Evolutionary conservation across 2,113 vertebrate species (phyloP).

Genomic region (Charina bottae): DNA sequence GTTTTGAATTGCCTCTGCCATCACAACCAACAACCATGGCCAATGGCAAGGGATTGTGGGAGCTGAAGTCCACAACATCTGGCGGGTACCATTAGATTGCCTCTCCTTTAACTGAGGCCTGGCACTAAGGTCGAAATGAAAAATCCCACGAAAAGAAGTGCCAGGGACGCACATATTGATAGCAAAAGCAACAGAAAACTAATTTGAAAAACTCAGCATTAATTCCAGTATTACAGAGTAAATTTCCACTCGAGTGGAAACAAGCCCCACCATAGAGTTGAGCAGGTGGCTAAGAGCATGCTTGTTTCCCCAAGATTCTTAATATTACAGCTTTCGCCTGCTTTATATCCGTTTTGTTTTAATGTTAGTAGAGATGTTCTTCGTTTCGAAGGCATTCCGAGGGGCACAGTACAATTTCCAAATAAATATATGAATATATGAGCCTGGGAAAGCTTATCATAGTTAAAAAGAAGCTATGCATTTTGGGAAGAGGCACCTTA

Average conservation of each 20-base stretch:
- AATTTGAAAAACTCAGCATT: background rate
- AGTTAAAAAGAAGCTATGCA: background rate
- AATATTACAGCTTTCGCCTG: background rate
- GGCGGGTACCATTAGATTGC: too few species aligned
- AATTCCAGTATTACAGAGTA: background rate
- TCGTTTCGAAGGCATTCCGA: background rate
- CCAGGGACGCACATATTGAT: too few species aligned
- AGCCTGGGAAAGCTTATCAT: background rate
- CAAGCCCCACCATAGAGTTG: too few species aligned
- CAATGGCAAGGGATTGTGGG: too few species aligned
- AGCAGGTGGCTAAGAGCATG: background rate
- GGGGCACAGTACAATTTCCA: background rate
- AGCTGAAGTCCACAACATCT: too few species aligned
- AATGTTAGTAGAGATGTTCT: background rate
- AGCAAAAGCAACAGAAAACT: too few species aligned
- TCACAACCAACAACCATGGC: too few species aligned
- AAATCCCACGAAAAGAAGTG: too few species aligned
- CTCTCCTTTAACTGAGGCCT: too few species aligned
- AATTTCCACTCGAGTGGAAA: background rate
- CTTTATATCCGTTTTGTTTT: background rate
- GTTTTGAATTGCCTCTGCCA: too few species aligned
- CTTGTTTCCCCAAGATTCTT: background rate
- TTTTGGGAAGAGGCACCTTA: background rate
- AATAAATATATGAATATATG: background rate
- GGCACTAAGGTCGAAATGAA: too few species aligned